phyloP scores from a whole-genome alignment of 2,113 vertebrate genomes.

The Coracopsis vasa region DNA sequence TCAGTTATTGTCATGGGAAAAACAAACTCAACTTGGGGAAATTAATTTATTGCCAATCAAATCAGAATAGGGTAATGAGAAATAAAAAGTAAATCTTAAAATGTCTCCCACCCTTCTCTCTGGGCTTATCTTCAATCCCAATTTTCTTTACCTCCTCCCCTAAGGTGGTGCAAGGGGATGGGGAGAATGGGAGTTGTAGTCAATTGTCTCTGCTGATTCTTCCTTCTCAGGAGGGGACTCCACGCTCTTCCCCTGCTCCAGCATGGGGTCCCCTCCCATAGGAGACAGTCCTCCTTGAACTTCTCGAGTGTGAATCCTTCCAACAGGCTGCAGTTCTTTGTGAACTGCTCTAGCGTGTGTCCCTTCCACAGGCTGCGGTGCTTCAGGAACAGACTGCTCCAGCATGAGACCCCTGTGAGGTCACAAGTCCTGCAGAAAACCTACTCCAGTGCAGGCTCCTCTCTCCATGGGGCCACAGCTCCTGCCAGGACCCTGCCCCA shows the following conservation, averaged over 20 bases:
- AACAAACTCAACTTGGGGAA: not conserved
- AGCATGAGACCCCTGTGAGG: not conserved
- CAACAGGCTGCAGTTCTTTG: not conserved
- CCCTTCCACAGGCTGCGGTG: not conserved
- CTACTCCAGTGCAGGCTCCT: not conserved
- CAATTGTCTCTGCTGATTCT: not conserved
- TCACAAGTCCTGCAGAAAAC: not conserved
- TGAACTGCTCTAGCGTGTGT: not conserved
- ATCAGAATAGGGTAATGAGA: not conserved
- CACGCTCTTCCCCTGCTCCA: not conserved
- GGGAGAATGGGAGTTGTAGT: not conserved
- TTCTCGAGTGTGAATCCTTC: not conserved
- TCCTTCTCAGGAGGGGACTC: not conserved
- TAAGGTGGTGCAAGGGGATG: rapidly evolving
- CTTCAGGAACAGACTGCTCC: not conserved
- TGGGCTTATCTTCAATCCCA: not conserved
- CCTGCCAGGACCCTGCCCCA: not conserved
- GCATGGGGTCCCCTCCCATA: not conserved
- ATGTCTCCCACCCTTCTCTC: not conserved
- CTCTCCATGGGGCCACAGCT: too few species aligned
- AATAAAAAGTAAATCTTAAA: not conserved
- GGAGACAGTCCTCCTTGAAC: not conserved
- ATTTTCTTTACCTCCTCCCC: not conserved
- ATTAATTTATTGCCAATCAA: not conserved
- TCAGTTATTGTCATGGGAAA: not conserved